Conservation (phyloP, 1,140 invertebrate genomes). For the Drosophila novamexicana region DNA sequence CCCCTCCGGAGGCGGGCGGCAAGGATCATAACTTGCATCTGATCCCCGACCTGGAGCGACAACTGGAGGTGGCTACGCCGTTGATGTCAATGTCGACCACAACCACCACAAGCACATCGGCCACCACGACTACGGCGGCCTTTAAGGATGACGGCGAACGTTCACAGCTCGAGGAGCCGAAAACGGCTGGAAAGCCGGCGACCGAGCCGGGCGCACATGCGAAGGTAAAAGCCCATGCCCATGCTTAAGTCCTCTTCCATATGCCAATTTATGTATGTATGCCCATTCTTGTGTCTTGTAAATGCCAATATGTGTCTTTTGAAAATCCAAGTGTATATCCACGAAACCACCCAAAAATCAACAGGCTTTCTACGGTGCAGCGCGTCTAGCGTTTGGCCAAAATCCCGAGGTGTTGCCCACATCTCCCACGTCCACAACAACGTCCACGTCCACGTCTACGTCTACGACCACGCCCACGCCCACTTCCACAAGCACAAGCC, state of each 20-base stretch:
- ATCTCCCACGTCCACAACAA: slow-evolving; percentile 65
- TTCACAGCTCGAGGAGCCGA: slow-evolving; percentile 65
- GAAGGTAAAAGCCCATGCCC: slow-evolving; percentile 57
- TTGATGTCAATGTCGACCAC: slow-evolving; percentile 70
- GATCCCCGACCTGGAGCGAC: slow-evolving; percentile 72
- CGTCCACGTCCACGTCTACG: slow-evolving; percentile 55
- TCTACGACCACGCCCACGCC: slow-evolving; percentile 31
- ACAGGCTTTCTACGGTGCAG: slow-evolving; percentile 82
- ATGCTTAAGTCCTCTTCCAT: not conserved
- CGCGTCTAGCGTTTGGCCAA: slow-evolving; percentile 81
- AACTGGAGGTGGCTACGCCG: slow-evolving; percentile 74
- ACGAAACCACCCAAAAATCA: slow-evolving; percentile 81
- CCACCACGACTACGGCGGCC: slow-evolving; percentile 64
- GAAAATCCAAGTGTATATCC: slow-evolving; percentile 76
- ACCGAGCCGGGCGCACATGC: slow-evolving; percentile 43
- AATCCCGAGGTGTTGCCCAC: slow-evolving; percentile 80
- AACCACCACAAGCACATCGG: slow-evolving; percentile 70
- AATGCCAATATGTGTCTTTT: slow-evolving; percentile 71
- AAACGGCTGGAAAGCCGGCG: slow-evolving; percentile 52
- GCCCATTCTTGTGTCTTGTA: slow-evolving; percentile 56
- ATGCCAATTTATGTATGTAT: slow-evolving; percentile 28
- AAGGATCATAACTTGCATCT: slow-evolving; percentile 24
- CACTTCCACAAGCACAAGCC: too few relatives aligned
- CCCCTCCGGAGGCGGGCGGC: slow-evolving; percentile 20
- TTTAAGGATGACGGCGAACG: slow-evolving; percentile 69